Percentiles rank a stretch among this genome's conserved stretches.
Evolutionary conservation across 2,888 invertebrate species (phyloP).

Genomic region (Epistrophe grossulariae): DNA sequence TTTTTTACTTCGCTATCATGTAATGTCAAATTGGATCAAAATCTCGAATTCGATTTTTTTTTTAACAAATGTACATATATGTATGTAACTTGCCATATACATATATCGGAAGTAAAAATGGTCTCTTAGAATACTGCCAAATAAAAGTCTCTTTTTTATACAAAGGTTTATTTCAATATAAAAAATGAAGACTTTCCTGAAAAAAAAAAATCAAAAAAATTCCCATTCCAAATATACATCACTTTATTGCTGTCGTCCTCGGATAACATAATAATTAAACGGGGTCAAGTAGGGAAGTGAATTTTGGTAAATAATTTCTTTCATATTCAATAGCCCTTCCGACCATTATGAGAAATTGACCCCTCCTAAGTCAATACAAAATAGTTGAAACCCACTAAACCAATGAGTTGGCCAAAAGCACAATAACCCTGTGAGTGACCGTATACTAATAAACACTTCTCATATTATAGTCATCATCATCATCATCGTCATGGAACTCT

Average conservation of each 20-base stretch:
- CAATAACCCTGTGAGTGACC: constrained; percentile 55
- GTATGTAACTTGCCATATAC: too few species aligned
- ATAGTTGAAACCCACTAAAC: constrained; percentile 14
- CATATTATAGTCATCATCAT: constrained; percentile 40
- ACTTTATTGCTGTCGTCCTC: constrained; percentile 29
- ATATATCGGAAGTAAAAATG: too few species aligned
- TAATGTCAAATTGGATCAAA: too few species aligned
- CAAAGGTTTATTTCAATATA: not conserved
- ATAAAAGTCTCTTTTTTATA: too few species aligned
- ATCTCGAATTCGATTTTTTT: too few species aligned
- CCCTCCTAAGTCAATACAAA: not conserved
- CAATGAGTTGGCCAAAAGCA: constrained; percentile 57
- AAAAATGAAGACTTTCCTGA: not conserved
- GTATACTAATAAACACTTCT: constrained; percentile 61
- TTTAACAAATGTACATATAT: too few species aligned
- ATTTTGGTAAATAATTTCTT: constrained; percentile 44
- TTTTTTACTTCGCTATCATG: too few species aligned
- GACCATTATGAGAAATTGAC: constrained; percentile 1
- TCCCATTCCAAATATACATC: constrained; percentile 14
- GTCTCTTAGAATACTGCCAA: too few species aligned
- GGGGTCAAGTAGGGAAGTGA: constrained; percentile 55
- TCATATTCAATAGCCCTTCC: constrained; percentile 36
- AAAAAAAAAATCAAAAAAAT: not conserved
- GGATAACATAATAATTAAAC: constrained; percentile 41
- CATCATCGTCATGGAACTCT: constrained; percentile 36